A percentile compares a stretch with the other conserved stretches of the same genome.
phyloP scores from a whole-genome alignment of 2,113 vertebrate species.

The Salvelinus fontinalis region DNA sequence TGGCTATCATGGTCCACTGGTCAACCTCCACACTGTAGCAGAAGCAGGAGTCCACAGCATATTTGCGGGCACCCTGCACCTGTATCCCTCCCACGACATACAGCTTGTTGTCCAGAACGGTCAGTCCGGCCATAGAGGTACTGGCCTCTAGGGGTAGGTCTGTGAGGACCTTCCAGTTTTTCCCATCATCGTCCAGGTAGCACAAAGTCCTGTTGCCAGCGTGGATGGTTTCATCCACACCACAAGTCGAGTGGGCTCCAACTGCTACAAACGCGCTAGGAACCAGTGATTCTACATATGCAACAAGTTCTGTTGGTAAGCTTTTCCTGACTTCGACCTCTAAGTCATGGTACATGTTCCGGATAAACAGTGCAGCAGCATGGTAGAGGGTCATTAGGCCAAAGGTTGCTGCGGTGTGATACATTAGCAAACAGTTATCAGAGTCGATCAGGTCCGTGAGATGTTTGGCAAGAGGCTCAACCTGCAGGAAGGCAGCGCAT shows the following conservation, averaged over 20 bases:
- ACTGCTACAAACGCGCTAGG: slow-evolving; percentile 83
- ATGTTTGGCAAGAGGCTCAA: slow-evolving; percentile 73
- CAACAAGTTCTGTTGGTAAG: slow-evolving; percentile 74
- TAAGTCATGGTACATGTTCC: slow-evolving; percentile 76
- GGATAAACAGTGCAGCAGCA: slow-evolving; percentile 78
- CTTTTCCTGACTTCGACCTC: slow-evolving; percentile 66
- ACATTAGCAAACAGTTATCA: slow-evolving; percentile 84
- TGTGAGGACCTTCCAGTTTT: slow-evolving; percentile 82
- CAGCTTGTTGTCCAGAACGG: slow-evolving; percentile 84
- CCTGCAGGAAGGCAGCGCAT: slow-evolving; percentile 86
- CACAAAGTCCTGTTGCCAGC: slow-evolving; percentile 85
- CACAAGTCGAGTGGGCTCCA: slow-evolving; percentile 78
- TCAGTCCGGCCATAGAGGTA: slow-evolving; percentile 86
- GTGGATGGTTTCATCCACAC: slow-evolving; percentile 73
- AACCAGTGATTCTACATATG: slow-evolving; percentile 76
- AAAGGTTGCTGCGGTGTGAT: slow-evolving; percentile 81
- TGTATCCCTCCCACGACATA: slow-evolving; percentile 86
- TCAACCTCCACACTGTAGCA: slow-evolving; percentile 75
- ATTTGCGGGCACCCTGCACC: slow-evolving; percentile 78
- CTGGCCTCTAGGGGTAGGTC: slow-evolving; percentile 82
- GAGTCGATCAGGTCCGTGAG: slow-evolving; percentile 78
- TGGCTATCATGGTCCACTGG: slow-evolving; percentile 75
- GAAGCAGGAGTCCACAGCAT: slow-evolving; percentile 82
- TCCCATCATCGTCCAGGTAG: slow-evolving; percentile 81
- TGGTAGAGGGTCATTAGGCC: slow-evolving; percentile 82